Percentiles rank a stretch among this genome's conserved stretches.
Conservation (phyloP, 2,888 invertebrate species). For the Acholoe squamosa region DNA sequence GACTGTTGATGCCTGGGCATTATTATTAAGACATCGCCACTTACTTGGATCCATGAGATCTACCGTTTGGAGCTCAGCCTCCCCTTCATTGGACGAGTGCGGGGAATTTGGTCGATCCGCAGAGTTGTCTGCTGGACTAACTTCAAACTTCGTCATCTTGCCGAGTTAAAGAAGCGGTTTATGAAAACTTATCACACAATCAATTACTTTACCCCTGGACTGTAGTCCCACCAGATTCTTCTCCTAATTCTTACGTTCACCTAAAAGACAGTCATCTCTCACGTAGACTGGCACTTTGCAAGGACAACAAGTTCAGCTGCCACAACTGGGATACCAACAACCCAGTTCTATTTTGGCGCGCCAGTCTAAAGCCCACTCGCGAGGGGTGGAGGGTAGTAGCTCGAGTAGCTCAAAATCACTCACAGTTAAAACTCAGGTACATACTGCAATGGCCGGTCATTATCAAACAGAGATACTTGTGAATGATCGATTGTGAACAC, state of each 20-base stretch:
- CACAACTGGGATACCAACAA: too few relatives aligned
- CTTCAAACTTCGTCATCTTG: conserved; percentile 37
- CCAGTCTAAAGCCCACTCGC: not conserved
- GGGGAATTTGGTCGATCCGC: not conserved
- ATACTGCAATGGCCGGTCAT: too few relatives aligned
- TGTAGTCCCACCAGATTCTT: not conserved
- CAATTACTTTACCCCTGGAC: too few relatives aligned
- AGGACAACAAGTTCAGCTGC: conserved; percentile 38
- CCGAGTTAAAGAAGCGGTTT: not conserved
- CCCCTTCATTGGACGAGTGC: not conserved
- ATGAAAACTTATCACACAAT: not conserved
- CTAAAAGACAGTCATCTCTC: not conserved
- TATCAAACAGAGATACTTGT: too few relatives aligned
- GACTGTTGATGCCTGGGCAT: too few relatives aligned
- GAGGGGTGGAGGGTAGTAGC: conserved; percentile 33
- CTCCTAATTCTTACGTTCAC: not conserved
- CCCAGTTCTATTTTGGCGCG: conserved; percentile 38
- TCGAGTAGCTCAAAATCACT: not conserved
- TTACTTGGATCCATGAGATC: not conserved
- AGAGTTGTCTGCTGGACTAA: conserved; percentile 19
- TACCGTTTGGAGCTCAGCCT: not conserved
- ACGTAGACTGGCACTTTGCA: conserved; percentile 8
- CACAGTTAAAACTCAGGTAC: too few relatives aligned
- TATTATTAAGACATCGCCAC: not conserved
- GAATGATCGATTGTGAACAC: too few relatives aligned